Evolutionary conservation across 2,797 vertebrate species (phyloP).

Genomic region (Poecile montanus): DNA sequence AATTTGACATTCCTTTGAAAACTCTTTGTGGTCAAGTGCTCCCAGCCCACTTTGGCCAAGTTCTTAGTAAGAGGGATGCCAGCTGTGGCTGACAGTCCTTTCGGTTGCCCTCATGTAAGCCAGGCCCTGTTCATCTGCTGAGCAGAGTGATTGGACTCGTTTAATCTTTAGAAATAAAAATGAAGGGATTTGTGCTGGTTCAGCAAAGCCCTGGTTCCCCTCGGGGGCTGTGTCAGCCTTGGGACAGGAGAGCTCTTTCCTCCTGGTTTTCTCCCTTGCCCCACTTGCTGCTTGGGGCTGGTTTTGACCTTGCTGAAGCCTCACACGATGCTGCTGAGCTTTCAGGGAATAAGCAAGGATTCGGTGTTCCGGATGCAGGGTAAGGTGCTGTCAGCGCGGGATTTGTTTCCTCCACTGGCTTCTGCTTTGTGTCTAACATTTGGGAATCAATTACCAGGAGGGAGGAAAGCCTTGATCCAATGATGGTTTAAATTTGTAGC

Average conservation of each 20-base stretch:
- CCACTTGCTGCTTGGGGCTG: neutral
- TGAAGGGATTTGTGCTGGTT: neutral
- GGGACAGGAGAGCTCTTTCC: neutral
- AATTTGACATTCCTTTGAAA: conserved; percentile 18
- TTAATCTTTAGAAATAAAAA: neutral
- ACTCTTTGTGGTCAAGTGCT: neutral
- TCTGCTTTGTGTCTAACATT: neutral
- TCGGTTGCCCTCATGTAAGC: accelerated
- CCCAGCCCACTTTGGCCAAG: neutral
- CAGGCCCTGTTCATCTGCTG: neutral
- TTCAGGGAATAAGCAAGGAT: neutral
- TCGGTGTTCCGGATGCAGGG: neutral
- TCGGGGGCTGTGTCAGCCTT: accelerated
- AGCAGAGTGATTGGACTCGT: neutral
- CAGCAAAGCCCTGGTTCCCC: neutral
- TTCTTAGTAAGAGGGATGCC: neutral
- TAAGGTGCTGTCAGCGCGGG: neutral
- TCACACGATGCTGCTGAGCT: accelerated
- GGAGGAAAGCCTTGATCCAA: neutral
- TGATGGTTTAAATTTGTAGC: neutral
- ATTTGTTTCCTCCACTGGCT: neutral
- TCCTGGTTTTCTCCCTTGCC: neutral
- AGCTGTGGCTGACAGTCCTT: neutral
- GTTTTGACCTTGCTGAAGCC: neutral
- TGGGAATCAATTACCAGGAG: neutral